phyloP scores from a whole-genome alignment of 2,113 vertebrate species.

The Larimichthys crocea region DNA sequence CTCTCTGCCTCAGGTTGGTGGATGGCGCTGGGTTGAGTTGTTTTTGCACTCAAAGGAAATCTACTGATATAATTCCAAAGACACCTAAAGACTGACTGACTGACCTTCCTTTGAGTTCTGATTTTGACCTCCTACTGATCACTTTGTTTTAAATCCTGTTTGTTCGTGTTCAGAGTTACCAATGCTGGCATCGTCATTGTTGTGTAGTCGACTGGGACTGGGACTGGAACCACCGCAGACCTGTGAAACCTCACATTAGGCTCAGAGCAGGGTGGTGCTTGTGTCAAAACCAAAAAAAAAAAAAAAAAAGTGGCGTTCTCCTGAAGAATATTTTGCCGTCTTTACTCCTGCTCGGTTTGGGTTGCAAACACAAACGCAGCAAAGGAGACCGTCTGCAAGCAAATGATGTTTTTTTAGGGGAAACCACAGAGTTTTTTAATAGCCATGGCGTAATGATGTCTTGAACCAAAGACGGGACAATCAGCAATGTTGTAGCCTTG shows the following conservation, averaged over 20 bases:
- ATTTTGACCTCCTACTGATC: constrained; percentile 78
- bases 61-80: constrained; percentile 79
- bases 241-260: constrained; percentile 70
- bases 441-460: constrained; percentile 7
- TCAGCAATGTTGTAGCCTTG: constrained; percentile 62
- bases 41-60: constrained; percentile 82
- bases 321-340: background rate
- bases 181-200: constrained; percentile 44
- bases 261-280: constrained; percentile 72
- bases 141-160: constrained; percentile 61
- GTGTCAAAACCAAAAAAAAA: constrained; percentile 22
- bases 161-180: constrained; percentile 55
- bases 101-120: constrained; percentile 75
- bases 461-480: constrained; percentile 60
- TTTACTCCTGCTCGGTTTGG: constrained; percentile 14
- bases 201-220: constrained; percentile 74
- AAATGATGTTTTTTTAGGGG: background rate
- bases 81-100: constrained; percentile 69
- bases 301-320: constrained; percentile 30
- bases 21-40: constrained; percentile 61
- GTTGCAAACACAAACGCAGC: constrained; percentile 2
- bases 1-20: constrained; percentile 75
- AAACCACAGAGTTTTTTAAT: background rate
- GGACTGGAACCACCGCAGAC: constrained; percentile 80
- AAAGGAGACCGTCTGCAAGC: background rate